These are phyloP conservation scores for Pseudomyrmex flavicornis DNA, from an alignment of 1,140 invertebrate genomes.

Conservation along the genomic window DNA sequence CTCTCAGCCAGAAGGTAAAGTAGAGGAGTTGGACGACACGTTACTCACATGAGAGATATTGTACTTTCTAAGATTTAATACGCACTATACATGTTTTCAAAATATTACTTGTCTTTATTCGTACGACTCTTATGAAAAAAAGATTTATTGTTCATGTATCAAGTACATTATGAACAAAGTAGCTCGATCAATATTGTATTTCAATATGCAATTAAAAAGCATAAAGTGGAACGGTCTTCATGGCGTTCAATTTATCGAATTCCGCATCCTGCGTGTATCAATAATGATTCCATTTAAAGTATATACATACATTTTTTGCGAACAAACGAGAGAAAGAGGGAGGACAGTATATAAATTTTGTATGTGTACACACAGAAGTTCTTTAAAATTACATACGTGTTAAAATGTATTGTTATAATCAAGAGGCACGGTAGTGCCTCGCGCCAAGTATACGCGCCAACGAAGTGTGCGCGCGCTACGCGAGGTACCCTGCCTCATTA, in stretches of 20 bases:
- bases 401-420: neutral
- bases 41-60: slow-evolving; percentile 89
- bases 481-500: no score
- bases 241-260: slow-evolving; percentile 71
- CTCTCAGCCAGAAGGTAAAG: slow-evolving; percentile 91
- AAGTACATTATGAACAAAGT: slow-evolving; percentile 63
- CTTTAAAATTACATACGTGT: slow-evolving; percentile 21
- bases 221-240: slow-evolving; percentile 63
- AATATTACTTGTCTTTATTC: slow-evolving; percentile 60
- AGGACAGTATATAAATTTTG: no score
- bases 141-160: slow-evolving; percentile 61
- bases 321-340: neutral
- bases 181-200: slow-evolving; percentile 67
- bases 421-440: no score
- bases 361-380: slow-evolving; percentile 15
- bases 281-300: slow-evolving; percentile 29
- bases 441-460: no score
- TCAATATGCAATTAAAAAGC: slow-evolving; percentile 71
- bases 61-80: slow-evolving; percentile 71
- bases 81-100: slow-evolving; percentile 61
- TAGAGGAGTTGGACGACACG: slow-evolving; percentile 96
- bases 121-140: slow-evolving; percentile 54
- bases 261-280: slow-evolving; percentile 51
- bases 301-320: slow-evolving; percentile 51
- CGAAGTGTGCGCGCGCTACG: no score